phyloP scores from a whole-genome alignment of 1,140 invertebrate species.

The Panagrolaimus sp. region DNA sequence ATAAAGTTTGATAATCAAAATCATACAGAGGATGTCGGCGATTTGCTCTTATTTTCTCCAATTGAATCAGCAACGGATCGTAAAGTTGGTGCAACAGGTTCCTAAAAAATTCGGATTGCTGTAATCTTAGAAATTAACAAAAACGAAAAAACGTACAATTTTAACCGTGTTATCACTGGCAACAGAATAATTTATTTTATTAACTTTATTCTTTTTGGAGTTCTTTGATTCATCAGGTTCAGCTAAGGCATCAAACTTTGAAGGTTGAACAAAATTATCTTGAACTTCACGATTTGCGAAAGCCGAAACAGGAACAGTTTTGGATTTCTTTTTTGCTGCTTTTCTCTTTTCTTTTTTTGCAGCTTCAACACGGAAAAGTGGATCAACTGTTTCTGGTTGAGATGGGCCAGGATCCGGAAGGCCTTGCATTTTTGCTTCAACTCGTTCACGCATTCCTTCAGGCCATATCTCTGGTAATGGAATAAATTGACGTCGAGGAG shows the following conservation, averaged over 20 bases:
- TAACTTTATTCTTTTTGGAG: too few species aligned
- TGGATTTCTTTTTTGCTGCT: slow-evolving; percentile 32
- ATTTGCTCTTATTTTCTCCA: neutral
- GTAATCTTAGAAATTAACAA: too few species aligned
- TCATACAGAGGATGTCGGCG: neutral
- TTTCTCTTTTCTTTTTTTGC: slow-evolving; percentile 31
- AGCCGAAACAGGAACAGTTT: neutral
- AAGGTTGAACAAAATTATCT: too few species aligned
- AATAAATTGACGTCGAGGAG: slow-evolving; percentile 27
- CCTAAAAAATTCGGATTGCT: neutral
- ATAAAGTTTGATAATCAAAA: neutral
- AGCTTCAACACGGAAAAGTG: slow-evolving; percentile 22
- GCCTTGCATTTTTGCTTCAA: slow-evolving; percentile 29
- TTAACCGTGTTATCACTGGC: neutral
- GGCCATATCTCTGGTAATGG: slow-evolving; percentile 38
- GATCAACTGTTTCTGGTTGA: slow-evolving; percentile 8
- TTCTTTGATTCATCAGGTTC: too few species aligned
- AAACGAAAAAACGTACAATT: neutral
- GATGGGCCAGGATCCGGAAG: slow-evolving; percentile 27
- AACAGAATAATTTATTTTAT: too few species aligned
- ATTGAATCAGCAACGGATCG: slow-evolving; percentile 1
- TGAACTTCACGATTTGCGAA: neutral
- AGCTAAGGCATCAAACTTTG: too few species aligned
- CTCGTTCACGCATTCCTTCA: slow-evolving; percentile 33
- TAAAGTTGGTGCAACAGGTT: neutral